phyloP scores from a whole-genome alignment of 2,113 vertebrate species.

The Oriolus oriolus region DNA sequence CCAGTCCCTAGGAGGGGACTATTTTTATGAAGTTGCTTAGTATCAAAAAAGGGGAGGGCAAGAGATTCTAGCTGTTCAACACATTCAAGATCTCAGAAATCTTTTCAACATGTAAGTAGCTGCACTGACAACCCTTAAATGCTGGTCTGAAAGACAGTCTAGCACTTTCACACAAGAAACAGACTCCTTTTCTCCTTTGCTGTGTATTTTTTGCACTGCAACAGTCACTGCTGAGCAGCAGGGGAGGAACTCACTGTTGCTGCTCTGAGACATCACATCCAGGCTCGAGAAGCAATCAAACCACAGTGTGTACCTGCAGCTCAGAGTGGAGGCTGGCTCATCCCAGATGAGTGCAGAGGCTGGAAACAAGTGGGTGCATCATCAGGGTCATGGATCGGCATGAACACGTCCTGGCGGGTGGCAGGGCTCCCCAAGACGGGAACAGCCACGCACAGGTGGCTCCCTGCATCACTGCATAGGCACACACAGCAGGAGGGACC shows the following conservation, averaged over 20 bases:
- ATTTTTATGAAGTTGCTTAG: neutral
- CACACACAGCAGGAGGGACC: neutral
- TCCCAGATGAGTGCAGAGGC: neutral
- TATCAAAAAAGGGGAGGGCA: neutral
- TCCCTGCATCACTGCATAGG: accelerated
- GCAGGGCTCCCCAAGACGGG: accelerated
- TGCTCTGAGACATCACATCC: neutral
- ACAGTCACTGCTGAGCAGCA: neutral
- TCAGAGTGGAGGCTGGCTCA: neutral
- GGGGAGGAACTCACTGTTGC: neutral
- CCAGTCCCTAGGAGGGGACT: neutral
- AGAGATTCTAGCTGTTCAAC: neutral
- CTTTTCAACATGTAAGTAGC: neutral
- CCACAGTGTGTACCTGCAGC: neutral
- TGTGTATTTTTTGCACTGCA: neutral
- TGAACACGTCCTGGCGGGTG: accelerated
- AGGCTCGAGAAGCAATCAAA: accelerated
- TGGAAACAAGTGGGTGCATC: neutral
- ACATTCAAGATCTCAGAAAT: neutral
- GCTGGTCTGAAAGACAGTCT: neutral
- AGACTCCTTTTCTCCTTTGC: neutral
- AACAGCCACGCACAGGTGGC: accelerated
- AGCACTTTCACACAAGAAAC: neutral
- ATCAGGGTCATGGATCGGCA: accelerated
- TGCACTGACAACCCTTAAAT: neutral